These are phyloP conservation scores for Tricholaema leucomelas DNA, from an alignment of 2,113 vertebrate species.

Conservation along the genomic window DNA sequence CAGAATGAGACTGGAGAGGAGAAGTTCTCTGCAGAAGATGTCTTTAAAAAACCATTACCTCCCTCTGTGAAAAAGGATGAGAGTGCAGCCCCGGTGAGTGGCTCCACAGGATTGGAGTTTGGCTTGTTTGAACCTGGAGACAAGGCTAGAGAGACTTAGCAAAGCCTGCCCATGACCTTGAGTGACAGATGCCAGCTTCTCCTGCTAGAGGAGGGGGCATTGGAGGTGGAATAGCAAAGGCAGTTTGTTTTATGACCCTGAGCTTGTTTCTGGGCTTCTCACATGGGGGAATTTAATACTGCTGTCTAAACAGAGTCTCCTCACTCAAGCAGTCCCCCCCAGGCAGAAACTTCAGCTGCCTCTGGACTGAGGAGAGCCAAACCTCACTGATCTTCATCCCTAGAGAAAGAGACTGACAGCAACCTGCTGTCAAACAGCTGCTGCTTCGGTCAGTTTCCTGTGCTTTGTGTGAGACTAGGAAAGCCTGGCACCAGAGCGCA, in stretches of 20 bases:
- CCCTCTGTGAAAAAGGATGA: constrained; percentile 89
- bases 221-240: neutral
- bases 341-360: neutral
- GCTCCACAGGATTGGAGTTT: neutral
- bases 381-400: neutral
- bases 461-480: neutral
- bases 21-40: constrained; percentile 80
- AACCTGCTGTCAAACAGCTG: neutral
- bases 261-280: neutral
- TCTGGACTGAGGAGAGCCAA: neutral
- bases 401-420: neutral
- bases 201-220: neutral
- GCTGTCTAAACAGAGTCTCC: neutral
- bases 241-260: neutral
- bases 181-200: neutral
- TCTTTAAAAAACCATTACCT: constrained; percentile 95
- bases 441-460: neutral
- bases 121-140: neutral
- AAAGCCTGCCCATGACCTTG: neutral
- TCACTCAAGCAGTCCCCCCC: neutral
- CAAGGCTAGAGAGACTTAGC: neutral
- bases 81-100: constrained; percentile 74
- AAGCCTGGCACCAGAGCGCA: neutral
- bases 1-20: constrained; percentile 73
- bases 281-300: neutral